phyloP scores from a whole-genome alignment of 2,113 vertebrate species.

The Carettochelys insculpta region DNA sequence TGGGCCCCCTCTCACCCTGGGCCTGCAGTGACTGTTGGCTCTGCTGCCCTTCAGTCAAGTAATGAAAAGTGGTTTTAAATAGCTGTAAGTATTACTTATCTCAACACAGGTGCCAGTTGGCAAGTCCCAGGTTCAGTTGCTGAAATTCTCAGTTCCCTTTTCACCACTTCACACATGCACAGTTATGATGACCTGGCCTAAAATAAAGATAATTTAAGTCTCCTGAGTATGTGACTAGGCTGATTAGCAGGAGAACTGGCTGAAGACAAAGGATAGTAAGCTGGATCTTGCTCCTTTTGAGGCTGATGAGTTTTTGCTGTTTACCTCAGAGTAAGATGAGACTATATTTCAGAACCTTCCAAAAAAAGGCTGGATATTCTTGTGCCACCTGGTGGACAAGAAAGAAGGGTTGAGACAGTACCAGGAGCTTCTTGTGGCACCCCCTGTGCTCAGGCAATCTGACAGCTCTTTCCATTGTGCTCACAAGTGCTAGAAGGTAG shows the following conservation, averaged over 20 bases:
- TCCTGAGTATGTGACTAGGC: neutral
- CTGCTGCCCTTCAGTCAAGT: neutral
- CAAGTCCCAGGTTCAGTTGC: neutral
- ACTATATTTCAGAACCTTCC: too few relatives aligned
- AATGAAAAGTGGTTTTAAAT: neutral
- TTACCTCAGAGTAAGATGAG: slow-evolving; percentile 22
- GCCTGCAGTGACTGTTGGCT: too few relatives aligned
- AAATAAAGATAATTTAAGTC: slow-evolving; percentile 50
- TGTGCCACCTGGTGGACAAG: slow-evolving; percentile 26
- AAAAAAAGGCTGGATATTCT: slow-evolving; percentile 33
- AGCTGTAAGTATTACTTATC: neutral
- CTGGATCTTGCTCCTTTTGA: slow-evolving; percentile 42
- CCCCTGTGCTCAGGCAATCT: neutral
- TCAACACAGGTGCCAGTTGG: neutral
- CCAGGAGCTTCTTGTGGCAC: neutral
- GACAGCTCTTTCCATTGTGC: neutral
- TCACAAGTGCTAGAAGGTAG: neutral
- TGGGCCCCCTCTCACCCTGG: too few relatives aligned
- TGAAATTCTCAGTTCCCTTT: slow-evolving; percentile 19
- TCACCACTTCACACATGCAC: neutral
- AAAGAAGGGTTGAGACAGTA: neutral
- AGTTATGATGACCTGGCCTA: slow-evolving; percentile 26
- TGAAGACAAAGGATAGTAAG: slow-evolving; percentile 48
- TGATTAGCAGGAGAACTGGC: slow-evolving; percentile 19
- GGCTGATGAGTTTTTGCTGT: slow-evolving; percentile 38